These are phyloP conservation scores for Rhadina sibilatrix DNA, from an alignment of 2,113 vertebrate genomes.

Conservation along the genomic window DNA sequence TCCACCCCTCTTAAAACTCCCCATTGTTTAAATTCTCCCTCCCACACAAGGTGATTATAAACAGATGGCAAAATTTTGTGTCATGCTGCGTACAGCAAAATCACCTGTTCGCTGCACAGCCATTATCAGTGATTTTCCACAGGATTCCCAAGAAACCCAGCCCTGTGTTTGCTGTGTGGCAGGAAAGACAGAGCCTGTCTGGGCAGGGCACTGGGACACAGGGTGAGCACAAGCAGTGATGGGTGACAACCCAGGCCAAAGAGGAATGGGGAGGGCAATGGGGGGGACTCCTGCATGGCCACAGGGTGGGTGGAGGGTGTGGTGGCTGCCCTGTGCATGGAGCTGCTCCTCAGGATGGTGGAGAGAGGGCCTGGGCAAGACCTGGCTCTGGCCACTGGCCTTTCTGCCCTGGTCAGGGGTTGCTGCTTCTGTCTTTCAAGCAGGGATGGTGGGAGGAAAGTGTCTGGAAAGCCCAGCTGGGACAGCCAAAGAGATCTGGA, in stretches of 20 bases:
- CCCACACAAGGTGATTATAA: not conserved
- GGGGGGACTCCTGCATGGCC: not conserved
- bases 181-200: not conserved
- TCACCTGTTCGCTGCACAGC: not conserved
- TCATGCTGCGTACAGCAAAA: not conserved
- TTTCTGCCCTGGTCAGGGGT: not conserved
- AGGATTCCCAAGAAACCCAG: not conserved
- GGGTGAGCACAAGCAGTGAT: fast-evolving
- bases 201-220: fast-evolving
- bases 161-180: not conserved
- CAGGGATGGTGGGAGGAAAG: fast-evolving
- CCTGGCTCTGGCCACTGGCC: not conserved
- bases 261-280: fast-evolving
- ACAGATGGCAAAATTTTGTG: not conserved
- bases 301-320: not conserved
- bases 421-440: not conserved
- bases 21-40: not conserved
- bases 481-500: not conserved
- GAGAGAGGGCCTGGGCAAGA: not conserved
- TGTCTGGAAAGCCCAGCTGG: not conserved
- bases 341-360: fast-evolving
- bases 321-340: not conserved
- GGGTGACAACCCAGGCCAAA: not conserved
- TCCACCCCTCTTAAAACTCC: not conserved
- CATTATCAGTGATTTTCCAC: not conserved